These are phyloP conservation scores for Oreonectes daqikongensis DNA, from an alignment of 2,797 vertebrate species.

Conservation along the genomic window DNA sequence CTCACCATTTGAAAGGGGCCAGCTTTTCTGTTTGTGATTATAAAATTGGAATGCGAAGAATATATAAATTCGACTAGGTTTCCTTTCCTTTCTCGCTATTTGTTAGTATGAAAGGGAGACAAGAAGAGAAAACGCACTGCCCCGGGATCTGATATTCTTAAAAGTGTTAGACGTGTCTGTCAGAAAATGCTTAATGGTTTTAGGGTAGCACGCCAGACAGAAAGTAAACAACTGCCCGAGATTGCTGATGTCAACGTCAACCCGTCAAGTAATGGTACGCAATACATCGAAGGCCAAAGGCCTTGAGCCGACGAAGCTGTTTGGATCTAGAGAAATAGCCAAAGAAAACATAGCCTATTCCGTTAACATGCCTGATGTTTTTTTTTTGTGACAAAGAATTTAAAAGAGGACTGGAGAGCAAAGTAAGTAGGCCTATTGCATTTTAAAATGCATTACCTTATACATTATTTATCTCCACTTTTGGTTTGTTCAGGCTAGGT, in stretches of 20 bases:
- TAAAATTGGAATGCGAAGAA: slow-evolving; percentile 50
- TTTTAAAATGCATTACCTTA: not conserved
- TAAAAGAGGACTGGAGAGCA: not conserved
- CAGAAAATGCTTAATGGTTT: slow-evolving; percentile 51
- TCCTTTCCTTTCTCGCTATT: slow-evolving; percentile 11
- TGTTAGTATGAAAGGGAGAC: slow-evolving; percentile 4
- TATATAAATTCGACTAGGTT: slow-evolving; percentile 20
- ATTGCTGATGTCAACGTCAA: slow-evolving; percentile 56
- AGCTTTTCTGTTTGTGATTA: slow-evolving; percentile 68
- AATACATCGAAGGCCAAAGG: slow-evolving; percentile 44
- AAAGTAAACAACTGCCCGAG: slow-evolving; percentile 51
- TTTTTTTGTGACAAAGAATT: not conserved
- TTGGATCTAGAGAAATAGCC: slow-evolving; percentile 15
- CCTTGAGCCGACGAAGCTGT: not conserved
- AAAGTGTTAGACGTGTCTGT: slow-evolving; percentile 12
- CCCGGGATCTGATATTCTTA: slow-evolving; percentile 2
- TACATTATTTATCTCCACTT: not conserved
- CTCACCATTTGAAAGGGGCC: slow-evolving; percentile 56
- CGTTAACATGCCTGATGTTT: not conserved
- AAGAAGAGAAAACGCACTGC: not conserved
- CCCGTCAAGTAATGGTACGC: slow-evolving; percentile 13
- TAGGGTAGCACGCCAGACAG: slow-evolving; percentile 50
- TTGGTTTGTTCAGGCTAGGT: not conserved
- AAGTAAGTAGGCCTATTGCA: slow-evolving; percentile 27
- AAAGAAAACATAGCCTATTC: not conserved